Evolutionary conservation across 2,113 vertebrate genomes (phyloP).

Genomic region (Microtus ochrogaster): DNA sequence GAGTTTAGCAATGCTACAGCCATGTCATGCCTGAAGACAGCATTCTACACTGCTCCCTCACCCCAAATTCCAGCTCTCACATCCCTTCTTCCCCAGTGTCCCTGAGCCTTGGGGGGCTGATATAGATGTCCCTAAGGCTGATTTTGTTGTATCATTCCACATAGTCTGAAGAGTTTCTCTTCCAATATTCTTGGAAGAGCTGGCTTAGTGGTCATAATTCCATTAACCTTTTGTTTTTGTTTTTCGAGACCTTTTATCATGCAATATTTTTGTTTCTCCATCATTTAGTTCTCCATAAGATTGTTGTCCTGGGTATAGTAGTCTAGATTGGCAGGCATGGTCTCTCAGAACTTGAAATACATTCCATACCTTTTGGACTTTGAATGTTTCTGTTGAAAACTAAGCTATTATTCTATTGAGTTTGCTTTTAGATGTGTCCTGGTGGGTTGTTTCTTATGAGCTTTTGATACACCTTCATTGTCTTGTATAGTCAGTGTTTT

Average conservation of each 20-base stretch:
- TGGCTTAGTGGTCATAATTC: background rate
- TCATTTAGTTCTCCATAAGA: background rate
- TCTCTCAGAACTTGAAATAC: background rate
- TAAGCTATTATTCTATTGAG: background rate
- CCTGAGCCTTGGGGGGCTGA: background rate
- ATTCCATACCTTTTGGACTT: background rate
- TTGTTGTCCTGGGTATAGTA: background rate
- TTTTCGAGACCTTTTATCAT: background rate
- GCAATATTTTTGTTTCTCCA: background rate
- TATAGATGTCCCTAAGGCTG: background rate
- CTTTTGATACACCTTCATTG: background rate
- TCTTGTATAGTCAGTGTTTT: background rate
- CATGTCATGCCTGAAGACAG: background rate
- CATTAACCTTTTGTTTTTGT: background rate
- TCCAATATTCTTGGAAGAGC: background rate
- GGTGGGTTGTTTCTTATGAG: too few species aligned
- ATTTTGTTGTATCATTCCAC: background rate
- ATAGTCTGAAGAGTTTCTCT: background rate
- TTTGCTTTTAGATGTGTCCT: background rate
- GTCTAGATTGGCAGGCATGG: background rate
- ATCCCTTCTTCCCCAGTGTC: background rate
- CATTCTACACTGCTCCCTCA: too few species aligned
- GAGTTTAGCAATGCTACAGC: background rate
- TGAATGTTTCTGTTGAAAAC: background rate
- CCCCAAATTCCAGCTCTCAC: background rate